phyloP scores from a whole-genome alignment of 1,140 invertebrate genomes.

The Aphaenogaster ashmeadi region DNA sequence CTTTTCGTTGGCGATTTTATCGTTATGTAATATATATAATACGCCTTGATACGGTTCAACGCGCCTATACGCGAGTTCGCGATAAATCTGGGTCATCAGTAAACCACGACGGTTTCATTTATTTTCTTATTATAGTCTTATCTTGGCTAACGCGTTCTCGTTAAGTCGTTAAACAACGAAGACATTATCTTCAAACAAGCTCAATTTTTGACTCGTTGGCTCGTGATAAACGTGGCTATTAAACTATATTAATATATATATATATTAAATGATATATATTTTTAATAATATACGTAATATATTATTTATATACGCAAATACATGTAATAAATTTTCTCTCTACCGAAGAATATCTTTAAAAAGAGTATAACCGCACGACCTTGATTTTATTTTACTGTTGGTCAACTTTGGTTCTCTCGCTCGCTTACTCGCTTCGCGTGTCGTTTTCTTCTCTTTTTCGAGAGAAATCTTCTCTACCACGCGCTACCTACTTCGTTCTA shows the following conservation, averaged over 20 bases:
- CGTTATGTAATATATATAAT: slow-evolving; percentile 22
- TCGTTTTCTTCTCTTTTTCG: not conserved
- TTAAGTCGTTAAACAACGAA: not conserved
- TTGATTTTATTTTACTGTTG: not conserved
- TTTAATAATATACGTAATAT: not conserved
- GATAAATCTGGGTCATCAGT: slow-evolving; percentile 32
- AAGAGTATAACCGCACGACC: not conserved
- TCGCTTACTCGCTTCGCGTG: not conserved
- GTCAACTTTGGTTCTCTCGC: not conserved
- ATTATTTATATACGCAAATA: not conserved
- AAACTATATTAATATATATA: not conserved
- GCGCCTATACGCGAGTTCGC: slow-evolving; percentile 1
- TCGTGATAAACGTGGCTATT: not conserved
- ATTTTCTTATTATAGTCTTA: not conserved
- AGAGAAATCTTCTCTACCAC: not conserved
- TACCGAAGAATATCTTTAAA: not conserved
- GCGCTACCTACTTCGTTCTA: not conserved
- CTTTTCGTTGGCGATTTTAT: not conserved
- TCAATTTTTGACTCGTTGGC: not conserved
- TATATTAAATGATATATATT: not conserved
- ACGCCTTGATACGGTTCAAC: slow-evolving; percentile 37
- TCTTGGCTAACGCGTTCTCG: not conserved
- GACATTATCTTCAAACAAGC: not conserved
- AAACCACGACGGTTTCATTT: not conserved
- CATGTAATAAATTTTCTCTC: not conserved